These are phyloP conservation scores for Sipha flava DNA, from an alignment of 1,140 invertebrate genomes.

Conservation along the genomic window DNA sequence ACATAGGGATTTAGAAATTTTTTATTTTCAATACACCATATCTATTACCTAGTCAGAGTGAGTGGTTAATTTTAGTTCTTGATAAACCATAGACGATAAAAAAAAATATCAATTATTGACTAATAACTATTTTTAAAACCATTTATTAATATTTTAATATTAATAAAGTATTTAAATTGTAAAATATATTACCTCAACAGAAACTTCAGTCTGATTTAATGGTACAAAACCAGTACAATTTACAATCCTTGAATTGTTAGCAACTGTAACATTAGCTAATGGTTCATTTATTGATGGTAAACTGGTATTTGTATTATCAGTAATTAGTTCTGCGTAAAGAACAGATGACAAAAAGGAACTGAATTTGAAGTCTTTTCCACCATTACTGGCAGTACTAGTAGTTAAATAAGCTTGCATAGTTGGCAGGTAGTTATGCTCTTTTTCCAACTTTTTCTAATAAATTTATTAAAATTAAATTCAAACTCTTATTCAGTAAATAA, in stretches of 20 bases:
- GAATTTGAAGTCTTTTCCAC: conserved; percentile 19
- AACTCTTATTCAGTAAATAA: neutral
- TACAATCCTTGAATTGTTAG: conserved; percentile 3
- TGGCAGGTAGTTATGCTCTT: conserved; percentile 17
- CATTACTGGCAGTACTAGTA: conserved; percentile 16
- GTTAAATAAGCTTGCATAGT: conserved; percentile 29
- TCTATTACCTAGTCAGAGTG: no score
- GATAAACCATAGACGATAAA: no score
- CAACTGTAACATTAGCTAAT: neutral
- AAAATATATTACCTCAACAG: neutral
- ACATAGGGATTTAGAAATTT: no score
- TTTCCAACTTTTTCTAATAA: conserved; percentile 19
- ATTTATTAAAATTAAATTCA: neutral
- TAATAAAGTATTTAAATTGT: neutral
- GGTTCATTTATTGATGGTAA: neutral
- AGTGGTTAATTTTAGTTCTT: no score
- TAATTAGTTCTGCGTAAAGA: neutral
- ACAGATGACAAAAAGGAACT: conserved; percentile 3
- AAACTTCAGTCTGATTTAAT: conserved; percentile 1
- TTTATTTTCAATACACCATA: no score
- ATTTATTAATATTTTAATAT: no score
- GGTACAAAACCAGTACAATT: neutral
- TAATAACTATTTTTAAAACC: no score
- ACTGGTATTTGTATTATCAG: conserved; percentile 22
- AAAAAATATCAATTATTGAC: neutral